Base-by-base conservation (phyloP, 1,140 invertebrate species). In the Eueides isabella region DNA sequence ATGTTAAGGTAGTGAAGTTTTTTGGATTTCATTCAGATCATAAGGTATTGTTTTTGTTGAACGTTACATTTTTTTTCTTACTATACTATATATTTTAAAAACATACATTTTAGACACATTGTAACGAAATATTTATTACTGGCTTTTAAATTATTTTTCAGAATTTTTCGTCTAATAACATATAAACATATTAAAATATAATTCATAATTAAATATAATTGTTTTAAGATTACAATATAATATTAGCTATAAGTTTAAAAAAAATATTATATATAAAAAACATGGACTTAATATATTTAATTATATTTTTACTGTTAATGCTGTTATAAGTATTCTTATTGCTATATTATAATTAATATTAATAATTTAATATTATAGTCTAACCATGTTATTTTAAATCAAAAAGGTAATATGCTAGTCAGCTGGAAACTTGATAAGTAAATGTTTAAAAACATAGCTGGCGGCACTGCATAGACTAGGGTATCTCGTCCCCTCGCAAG, bases 401-500 rank as follows among this genome's bases (percentile, higher is more conserved):
- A 23, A 12, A 55, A 11, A 55, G 7, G 23, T 48, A 63, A 63
- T 62, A 61, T 6, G 68, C 62, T 71, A 85, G 71, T 83, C 83
- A 87, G 71, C 82, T 86, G 85, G 75, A 85, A 85, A 80, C 30
- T 65, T 83, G 79, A 85, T 89, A 86, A 84, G 78, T 81, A 85
- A 83, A 86, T 82, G 85, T 67, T 82, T 80, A 86, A 87, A 85
- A 85, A 84, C 71, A 67, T 80, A 80, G 79, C 85, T 87, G 78
- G 80, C 78, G 81, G 78, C 81, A 80, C 76, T 83, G 82, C 81
- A 85, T 79, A 72, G 79, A 64, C 65, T 81, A 80, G 85, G 87
- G 83, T 85, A 83, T 74, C 85, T 78, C 80, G 80, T 85, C 89
- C 88, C 88, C 87, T 86, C 85, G 76, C 80, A 85, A 74, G 76